Evolutionary conservation across 2,113 vertebrate species (phyloP).

Genomic region (Thymallus thymallus): DNA sequence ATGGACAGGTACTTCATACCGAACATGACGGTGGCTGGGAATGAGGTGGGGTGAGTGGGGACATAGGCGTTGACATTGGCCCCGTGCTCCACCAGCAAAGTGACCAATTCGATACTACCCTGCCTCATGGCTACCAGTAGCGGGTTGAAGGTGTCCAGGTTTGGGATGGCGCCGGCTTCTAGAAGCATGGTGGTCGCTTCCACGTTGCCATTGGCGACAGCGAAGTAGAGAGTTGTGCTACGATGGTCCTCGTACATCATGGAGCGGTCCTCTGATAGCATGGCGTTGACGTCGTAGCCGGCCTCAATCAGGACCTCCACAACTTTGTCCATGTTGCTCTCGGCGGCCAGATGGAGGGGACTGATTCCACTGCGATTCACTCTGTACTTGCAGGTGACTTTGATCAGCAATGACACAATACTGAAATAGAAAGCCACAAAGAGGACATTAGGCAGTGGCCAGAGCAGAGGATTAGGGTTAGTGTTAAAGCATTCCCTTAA

Average conservation of each 20-base stretch:
- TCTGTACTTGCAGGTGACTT: slow-evolving; percentile 80
- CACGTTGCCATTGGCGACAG: slow-evolving; percentile 85
- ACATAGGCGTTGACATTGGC: slow-evolving; percentile 86
- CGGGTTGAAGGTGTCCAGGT: slow-evolving; percentile 86
- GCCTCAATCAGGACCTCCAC: slow-evolving; percentile 81
- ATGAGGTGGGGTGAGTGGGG: slow-evolving; percentile 85
- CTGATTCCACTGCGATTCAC: slow-evolving; percentile 86
- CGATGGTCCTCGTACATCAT: slow-evolving; percentile 89
- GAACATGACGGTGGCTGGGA: slow-evolving; percentile 91
- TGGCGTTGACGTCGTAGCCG: slow-evolving; percentile 86
- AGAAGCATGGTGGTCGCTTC: slow-evolving; percentile 80
- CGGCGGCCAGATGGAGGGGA: slow-evolving; percentile 88
- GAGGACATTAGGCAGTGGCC: background rate
- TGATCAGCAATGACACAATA: slow-evolving; percentile 87
- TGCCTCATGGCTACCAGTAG: slow-evolving; percentile 88
- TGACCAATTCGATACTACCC: slow-evolving; percentile 79
- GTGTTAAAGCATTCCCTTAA: too few relatives aligned
- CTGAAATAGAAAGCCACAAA: slow-evolving; percentile 58
- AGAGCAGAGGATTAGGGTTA: background rate
- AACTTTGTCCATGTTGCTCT: slow-evolving; percentile 81
- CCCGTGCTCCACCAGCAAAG: slow-evolving; percentile 83
- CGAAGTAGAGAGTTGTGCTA: slow-evolving; percentile 83
- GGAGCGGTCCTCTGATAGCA: slow-evolving; percentile 79
- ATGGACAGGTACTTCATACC: slow-evolving; percentile 82
- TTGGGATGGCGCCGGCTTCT: slow-evolving; percentile 84